phyloP scores from a whole-genome alignment of 1,140 invertebrate genomes.

The Ptiloglossa arizonensis region DNA sequence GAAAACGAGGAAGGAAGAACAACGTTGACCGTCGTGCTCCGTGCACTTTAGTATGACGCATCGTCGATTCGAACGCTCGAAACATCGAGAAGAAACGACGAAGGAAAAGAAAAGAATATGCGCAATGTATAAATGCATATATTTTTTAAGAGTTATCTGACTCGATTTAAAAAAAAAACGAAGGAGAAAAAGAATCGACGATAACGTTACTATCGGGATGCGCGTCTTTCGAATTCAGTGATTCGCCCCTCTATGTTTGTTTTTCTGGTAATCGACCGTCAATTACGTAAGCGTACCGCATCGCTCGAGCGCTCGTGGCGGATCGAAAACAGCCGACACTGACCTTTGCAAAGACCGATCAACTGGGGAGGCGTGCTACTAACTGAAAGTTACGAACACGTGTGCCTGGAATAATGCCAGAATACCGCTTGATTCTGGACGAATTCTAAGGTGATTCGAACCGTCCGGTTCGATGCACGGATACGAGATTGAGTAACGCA shows the following conservation, averaged over 20 bases:
- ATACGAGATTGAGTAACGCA: not conserved
- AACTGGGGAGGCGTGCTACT: not conserved
- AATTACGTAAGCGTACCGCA: not conserved
- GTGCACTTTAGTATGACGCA: too few species aligned
- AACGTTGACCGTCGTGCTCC: too few species aligned
- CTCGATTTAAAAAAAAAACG: not conserved
- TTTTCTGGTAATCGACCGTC: not conserved
- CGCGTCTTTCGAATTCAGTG: not conserved
- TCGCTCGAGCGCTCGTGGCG: not conserved
- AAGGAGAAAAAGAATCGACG: not conserved
- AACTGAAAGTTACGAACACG: not conserved
- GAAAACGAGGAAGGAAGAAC: too few species aligned
- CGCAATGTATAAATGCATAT: too few species aligned
- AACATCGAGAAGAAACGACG: too few species aligned
- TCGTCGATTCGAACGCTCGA: too few species aligned
- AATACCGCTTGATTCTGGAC: not conserved
- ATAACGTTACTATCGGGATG: too few species aligned
- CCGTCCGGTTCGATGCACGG: not conserved
- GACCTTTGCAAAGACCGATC: not conserved
- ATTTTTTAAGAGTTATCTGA: too few species aligned
- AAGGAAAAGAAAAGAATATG: too few species aligned
- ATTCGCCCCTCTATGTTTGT: not conserved
- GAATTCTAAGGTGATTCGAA: not conserved
- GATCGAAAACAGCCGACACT: slow-evolving; percentile 7
- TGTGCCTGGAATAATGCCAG: not conserved